phyloP scores from a whole-genome alignment of 2,888 invertebrate genomes.

The Chalcis sispes region DNA sequence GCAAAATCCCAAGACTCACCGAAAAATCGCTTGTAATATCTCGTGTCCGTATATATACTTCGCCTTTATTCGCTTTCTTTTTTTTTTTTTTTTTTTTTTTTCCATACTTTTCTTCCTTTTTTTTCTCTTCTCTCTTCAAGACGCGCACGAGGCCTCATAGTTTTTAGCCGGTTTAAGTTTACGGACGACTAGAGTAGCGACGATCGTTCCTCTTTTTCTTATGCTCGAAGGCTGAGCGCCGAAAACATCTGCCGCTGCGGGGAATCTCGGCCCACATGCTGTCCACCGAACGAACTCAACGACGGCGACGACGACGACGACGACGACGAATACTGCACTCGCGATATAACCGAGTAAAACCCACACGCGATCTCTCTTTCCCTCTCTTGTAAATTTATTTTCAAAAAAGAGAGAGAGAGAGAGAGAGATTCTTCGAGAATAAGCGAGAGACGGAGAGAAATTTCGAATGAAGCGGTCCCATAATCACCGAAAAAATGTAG shows the following conservation, averaged over 20 bases:
- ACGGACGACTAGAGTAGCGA: conserved; percentile 33
- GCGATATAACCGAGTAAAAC: conserved; percentile 34
- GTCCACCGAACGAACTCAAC: conserved; percentile 27
- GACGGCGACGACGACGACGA: no score
- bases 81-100: not conserved
- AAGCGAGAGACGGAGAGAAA: no score
- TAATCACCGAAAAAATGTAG: conserved; percentile 56
- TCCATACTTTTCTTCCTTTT: not conserved
- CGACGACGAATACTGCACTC: conserved; percentile 49
- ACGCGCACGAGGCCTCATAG: conserved; percentile 9
- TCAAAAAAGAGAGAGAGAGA: conserved; percentile 29
- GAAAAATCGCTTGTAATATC: conserved; percentile 11
- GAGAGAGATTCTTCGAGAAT: no score
- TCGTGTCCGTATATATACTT: not conserved
- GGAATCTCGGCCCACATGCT: conserved; percentile 71
- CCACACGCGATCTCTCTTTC: conserved; percentile 44
- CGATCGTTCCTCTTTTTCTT: no score
- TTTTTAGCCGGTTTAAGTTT: conserved; percentile 17
- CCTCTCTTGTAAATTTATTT: conserved; percentile 51
- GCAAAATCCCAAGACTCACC: not conserved
- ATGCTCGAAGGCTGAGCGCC: not conserved
- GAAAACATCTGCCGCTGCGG: conserved; percentile 72
- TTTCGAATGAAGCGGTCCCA: conserved; percentile 34
- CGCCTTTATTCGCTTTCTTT: not conserved
- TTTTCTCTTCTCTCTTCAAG: not conserved